phyloP scores from a whole-genome alignment of 2,113 vertebrate species.

The Danionella cerebrum region DNA sequence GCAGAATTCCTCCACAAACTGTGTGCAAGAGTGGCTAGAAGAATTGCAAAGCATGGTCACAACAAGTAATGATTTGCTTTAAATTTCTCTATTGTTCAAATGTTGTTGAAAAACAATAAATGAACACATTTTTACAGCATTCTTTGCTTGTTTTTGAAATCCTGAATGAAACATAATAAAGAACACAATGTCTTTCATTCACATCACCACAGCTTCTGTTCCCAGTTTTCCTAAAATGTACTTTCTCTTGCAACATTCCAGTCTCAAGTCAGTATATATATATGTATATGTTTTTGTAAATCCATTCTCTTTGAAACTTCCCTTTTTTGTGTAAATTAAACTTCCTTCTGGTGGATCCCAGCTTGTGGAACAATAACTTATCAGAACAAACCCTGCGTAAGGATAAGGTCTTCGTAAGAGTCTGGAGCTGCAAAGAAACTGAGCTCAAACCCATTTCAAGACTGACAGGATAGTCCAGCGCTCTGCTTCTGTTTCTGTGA shows the following conservation, averaged over 20 bases:
- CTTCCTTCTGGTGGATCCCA: constrained; percentile 33
- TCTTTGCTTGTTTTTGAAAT: too few relatives aligned
- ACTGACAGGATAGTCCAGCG: constrained; percentile 63
- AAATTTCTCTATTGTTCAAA: too few relatives aligned
- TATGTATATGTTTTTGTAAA: not conserved
- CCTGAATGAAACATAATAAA: too few relatives aligned
- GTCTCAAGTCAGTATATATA: too few relatives aligned
- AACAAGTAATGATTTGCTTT: too few relatives aligned
- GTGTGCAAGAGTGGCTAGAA: too few relatives aligned
- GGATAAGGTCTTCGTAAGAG: constrained; percentile 62
- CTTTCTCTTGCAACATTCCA: constrained; percentile 2
- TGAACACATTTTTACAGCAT: too few relatives aligned
- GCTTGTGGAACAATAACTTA: constrained; percentile 37
- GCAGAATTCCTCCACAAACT: too few relatives aligned
- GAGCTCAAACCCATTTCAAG: constrained; percentile 60
- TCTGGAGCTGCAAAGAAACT: constrained; percentile 54
- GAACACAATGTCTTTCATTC: not conserved
- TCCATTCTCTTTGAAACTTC: constrained; percentile 7
- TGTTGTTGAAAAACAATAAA: too few relatives aligned
- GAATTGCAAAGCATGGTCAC: too few relatives aligned
- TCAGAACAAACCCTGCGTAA: constrained; percentile 48
- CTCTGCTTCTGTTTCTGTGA: constrained; percentile 69
- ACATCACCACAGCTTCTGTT: too few relatives aligned
- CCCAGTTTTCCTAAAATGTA: not conserved
- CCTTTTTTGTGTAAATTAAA: constrained; percentile 19